These are phyloP conservation scores for Silurus aristotelis DNA, from an alignment of 2,797 vertebrate genomes.

Conservation along the genomic window DNA sequence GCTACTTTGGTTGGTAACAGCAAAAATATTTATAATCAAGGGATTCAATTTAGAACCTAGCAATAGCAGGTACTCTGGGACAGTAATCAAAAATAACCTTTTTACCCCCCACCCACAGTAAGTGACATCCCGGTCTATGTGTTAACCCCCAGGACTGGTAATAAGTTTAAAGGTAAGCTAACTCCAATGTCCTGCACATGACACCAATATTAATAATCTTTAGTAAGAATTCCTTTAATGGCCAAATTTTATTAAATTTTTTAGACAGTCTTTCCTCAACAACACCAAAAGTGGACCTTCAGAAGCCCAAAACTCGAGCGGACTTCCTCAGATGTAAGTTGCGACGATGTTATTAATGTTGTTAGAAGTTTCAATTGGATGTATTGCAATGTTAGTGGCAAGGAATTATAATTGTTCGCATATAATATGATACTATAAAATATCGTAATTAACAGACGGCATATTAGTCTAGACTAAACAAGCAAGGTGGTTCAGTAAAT, in stretches of 20 bases:
- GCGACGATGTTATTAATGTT: background rate
- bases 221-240: background rate
- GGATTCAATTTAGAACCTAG: background rate
- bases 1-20: background rate
- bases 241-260: background rate
- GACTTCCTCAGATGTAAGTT: conserved; percentile 79
- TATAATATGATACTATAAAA: background rate
- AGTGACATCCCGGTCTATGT: conserved; percentile 76
- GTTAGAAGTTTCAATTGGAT: background rate
- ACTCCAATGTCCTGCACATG: background rate
- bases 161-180: conserved; percentile 69
- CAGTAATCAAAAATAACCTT: background rate
- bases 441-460: background rate
- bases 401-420: background rate
- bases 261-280: background rate
- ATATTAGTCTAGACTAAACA: background rate
- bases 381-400: background rate
- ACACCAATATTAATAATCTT: too few species aligned
- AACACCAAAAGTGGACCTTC: conserved; percentile 66
- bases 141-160: conserved; percentile 73
- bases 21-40: background rate
- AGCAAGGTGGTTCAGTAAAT: background rate
- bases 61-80: background rate
- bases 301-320: conserved; percentile 73
- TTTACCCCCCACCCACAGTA: conserved; percentile 61